These are phyloP conservation scores for Urocynchramus pylzowi DNA, from an alignment of 2,113 vertebrate species.

Conservation along the genomic window DNA sequence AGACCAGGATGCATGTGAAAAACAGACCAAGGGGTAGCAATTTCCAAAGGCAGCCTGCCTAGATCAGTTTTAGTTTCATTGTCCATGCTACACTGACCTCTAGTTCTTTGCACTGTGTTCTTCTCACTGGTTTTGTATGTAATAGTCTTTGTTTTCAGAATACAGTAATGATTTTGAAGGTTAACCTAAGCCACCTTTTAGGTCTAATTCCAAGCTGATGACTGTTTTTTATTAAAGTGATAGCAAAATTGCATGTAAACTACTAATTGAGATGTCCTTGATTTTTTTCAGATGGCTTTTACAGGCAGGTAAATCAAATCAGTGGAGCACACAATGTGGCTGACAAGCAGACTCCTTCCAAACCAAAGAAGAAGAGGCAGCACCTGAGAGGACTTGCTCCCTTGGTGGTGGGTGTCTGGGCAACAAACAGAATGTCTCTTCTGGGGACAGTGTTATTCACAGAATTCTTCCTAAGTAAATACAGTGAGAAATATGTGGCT, in stretches of 20 bases:
- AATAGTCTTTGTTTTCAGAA: background rate
- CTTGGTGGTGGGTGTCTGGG: conserved; percentile 82
- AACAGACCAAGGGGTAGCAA: background rate
- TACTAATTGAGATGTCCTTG: background rate
- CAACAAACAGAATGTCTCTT: background rate
- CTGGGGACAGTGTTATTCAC: background rate
- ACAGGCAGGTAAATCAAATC: conserved; percentile 94
- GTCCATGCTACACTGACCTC: background rate
- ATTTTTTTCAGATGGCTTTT: conserved; percentile 89
- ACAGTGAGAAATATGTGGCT: background rate
- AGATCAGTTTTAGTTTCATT: background rate
- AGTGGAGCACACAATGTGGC: conserved; percentile 90
- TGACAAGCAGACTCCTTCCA: conserved; percentile 79
- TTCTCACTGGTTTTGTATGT: background rate
- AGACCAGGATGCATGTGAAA: background rate
- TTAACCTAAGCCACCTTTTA: background rate
- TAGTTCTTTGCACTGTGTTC: background rate
- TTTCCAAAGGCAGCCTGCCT: background rate
- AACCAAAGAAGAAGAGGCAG: conserved; percentile 82
- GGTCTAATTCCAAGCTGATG: background rate
- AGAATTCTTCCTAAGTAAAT: background rate
- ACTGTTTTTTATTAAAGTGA: background rate
- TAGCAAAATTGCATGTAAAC: background rate
- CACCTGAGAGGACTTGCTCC: conserved; percentile 84
- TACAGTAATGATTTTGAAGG: background rate